phyloP scores from a whole-genome alignment of 2,113 vertebrate genomes.

The Brienomyrus brachyistius region DNA sequence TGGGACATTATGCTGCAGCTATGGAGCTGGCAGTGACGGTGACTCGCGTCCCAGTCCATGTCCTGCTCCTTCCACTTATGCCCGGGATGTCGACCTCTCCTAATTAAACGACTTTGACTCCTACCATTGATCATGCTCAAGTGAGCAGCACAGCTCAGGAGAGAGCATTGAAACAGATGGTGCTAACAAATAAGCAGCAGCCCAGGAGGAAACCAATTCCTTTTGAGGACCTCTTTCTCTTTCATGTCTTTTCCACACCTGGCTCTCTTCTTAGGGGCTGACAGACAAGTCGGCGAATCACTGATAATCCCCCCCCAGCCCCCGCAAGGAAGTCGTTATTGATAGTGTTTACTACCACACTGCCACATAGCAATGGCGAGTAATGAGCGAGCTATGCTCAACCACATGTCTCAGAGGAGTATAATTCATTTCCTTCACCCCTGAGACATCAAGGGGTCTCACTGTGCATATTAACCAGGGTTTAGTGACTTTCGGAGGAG shows the following conservation, averaged over 20 bases:
- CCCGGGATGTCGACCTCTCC: not conserved
- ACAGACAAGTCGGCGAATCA: not conserved
- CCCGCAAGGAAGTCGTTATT: not conserved
- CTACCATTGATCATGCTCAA: constrained; percentile 3
- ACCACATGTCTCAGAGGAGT: constrained; percentile 26
- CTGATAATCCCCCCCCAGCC: not conserved
- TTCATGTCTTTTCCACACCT: not conserved
- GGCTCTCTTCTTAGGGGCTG: not conserved
- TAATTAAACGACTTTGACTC: constrained; percentile 1
- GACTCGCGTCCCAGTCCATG: not conserved
- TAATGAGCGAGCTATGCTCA: constrained; percentile 28
- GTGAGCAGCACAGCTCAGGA: not conserved
- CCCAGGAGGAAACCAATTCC: not conserved
- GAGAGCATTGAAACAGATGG: constrained; percentile 1
- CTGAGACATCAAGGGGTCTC: not conserved
- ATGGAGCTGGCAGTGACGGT: not conserved
- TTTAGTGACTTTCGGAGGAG: not conserved
- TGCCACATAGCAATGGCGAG: not conserved
- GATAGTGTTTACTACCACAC: not conserved
- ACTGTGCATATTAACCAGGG: constrained; percentile 16
- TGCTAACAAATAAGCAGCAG: not conserved
- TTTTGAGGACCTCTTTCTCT: not conserved
- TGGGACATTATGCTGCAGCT: not conserved
- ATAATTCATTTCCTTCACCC: constrained; percentile 37
- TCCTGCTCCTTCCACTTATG: not conserved